Conservation (phyloP, 2,888 invertebrate species). For the Diadegma fenestrale region DNA sequence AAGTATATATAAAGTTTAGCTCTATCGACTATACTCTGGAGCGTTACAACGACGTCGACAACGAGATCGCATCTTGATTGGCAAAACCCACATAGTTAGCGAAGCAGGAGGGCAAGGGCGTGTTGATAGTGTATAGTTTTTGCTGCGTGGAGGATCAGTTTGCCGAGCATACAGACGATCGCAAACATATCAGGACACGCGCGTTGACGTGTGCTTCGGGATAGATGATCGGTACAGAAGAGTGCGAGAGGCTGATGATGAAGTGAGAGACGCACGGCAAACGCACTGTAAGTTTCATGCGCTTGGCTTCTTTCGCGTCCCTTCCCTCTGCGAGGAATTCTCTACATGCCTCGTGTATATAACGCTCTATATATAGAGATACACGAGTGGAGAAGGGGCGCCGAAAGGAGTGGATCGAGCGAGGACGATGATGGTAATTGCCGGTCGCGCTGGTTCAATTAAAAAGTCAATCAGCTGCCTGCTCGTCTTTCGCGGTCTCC, state of each 20-base stretch:
- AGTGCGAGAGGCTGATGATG: constrained; percentile 33
- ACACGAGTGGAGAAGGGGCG: constrained; percentile 62
- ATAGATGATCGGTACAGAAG: constrained; percentile 36
- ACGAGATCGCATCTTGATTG: constrained; percentile 74
- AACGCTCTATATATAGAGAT: constrained; percentile 16
- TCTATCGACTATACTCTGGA: constrained; percentile 54
- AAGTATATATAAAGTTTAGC: constrained; percentile 19
- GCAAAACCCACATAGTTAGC: constrained; percentile 73
- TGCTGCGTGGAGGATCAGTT: constrained; percentile 44
- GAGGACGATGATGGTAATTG: constrained; percentile 78
- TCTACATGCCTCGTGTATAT: background rate
- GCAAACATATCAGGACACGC: constrained; percentile 46
- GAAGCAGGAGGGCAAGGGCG: constrained; percentile 67
- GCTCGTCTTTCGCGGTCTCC: constrained; percentile 52
- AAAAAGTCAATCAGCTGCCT: constrained; percentile 83
- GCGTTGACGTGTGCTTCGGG: constrained; percentile 59
- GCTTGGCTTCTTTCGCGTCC: background rate
- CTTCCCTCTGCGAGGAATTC: background rate
- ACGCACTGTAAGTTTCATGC: constrained; percentile 42
- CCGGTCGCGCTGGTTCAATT: constrained; percentile 81
- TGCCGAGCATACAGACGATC: constrained; percentile 54
- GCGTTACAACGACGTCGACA: constrained; percentile 48
- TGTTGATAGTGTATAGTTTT: constrained; percentile 68
- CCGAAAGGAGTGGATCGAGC: constrained; percentile 63
- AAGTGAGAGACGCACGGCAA: constrained; percentile 20